These are phyloP conservation scores for Plutomurus gul DNA, from an alignment of 1,140 invertebrate species.

Conservation along the genomic window DNA sequence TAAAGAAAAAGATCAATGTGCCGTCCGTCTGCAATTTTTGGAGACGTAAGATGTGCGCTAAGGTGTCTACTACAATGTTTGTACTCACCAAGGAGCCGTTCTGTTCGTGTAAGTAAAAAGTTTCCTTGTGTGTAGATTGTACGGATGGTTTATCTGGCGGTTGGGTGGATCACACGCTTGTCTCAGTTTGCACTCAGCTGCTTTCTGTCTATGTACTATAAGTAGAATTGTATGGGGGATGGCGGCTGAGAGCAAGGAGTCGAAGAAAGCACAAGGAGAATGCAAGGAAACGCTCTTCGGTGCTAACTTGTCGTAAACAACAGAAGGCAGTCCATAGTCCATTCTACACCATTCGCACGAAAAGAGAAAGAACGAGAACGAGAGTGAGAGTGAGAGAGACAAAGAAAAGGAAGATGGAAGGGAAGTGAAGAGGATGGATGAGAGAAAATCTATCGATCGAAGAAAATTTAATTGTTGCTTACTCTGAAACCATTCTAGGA, in stretches of 20 bases:
- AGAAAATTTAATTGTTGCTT: conserved; percentile 31
- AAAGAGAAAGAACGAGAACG: background rate
- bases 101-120: background rate
- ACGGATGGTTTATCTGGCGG: background rate
- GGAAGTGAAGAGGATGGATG: background rate
- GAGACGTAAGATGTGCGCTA: background rate
- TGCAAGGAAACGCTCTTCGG: background rate
- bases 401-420: conserved; percentile 3
- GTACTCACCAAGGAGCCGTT: background rate
- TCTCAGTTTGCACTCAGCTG: background rate
- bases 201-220: no score
- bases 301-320: background rate
- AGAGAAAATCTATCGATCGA: conserved; percentile 16
- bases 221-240: no score
- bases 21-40: background rate
- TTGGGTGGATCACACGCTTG: background rate
- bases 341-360: background rate
- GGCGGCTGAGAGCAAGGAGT: background rate
- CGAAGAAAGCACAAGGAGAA: background rate
- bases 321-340: background rate
- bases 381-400: background rate
- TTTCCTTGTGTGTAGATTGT: background rate
- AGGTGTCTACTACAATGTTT: background rate
- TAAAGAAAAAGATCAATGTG: background rate
- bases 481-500: background rate